A percentile compares a stretch with the other conserved stretches of the same genome.
Conservation (phyloP, 2,888 invertebrate genomes). For the Macrosoma leucophasiata region DNA sequence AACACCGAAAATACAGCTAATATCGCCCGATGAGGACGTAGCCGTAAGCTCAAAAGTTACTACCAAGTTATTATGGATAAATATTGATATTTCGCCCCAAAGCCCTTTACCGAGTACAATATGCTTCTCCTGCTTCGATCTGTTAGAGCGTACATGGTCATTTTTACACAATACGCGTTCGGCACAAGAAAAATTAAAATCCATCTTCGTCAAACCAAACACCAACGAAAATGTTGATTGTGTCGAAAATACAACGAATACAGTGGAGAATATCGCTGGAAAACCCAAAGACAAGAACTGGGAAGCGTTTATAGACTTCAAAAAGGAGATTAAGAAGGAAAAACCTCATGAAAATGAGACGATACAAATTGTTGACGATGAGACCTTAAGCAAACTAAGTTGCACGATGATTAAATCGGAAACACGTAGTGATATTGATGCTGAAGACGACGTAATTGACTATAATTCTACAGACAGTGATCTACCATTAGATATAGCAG, state of each 20-base stretch:
- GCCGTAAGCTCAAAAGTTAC: slow-evolving; percentile 49
- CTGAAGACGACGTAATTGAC: slow-evolving; percentile 14
- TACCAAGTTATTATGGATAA: slow-evolving; percentile 62
- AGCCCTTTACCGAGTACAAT: slow-evolving; percentile 51
- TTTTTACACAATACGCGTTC: slow-evolving; percentile 53
- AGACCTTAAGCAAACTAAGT: slow-evolving; percentile 31
- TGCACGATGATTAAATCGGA: slow-evolving; percentile 41
- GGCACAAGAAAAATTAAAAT: slow-evolving; percentile 51
- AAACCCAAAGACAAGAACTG: slow-evolving; percentile 54
- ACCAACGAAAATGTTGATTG: slow-evolving; percentile 18
- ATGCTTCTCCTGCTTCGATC: slow-evolving; percentile 63
- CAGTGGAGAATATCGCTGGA: slow-evolving; percentile 27
- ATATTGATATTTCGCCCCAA: slow-evolving; percentile 46
- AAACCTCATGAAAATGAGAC: slow-evolving; percentile 31
- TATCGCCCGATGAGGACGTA: slow-evolving; percentile 53
- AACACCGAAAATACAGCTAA: slow-evolving; percentile 46
- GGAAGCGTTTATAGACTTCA: slow-evolving; percentile 47
- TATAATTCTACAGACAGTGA: slow-evolving; percentile 52
- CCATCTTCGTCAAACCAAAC: slow-evolving; percentile 25
- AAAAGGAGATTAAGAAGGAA: slow-evolving; percentile 48
- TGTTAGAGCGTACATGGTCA: slow-evolving; percentile 57
- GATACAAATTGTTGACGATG: slow-evolving; percentile 29
- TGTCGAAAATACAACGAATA: slow-evolving; percentile 22
- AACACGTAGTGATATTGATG: slow-evolving; percentile 32
- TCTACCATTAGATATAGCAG: slow-evolving; percentile 38